phyloP scores from a whole-genome alignment of 2,888 invertebrate species.

The Acronicta psi region DNA sequence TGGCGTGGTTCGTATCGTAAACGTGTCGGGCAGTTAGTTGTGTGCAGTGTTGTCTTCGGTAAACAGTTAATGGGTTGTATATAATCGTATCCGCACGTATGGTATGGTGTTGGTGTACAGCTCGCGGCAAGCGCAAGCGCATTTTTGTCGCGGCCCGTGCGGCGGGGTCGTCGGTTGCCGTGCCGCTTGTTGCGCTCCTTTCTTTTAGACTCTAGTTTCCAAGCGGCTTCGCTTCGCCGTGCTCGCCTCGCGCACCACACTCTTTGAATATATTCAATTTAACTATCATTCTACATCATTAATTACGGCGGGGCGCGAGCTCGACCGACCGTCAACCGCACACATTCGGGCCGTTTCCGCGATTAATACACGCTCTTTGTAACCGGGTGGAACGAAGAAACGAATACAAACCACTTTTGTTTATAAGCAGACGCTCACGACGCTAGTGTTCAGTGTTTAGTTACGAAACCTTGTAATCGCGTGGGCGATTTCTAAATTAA shows the following conservation, averaged over 20 bases:
- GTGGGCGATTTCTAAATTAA: conserved; percentile 82
- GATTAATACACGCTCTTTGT: conserved; percentile 68
- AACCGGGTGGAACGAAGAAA: conserved; percentile 61
- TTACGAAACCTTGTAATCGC: conserved; percentile 80
- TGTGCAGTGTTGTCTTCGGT: conserved; percentile 29
- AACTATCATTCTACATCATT: conserved; percentile 34
- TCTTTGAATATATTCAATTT: conserved; percentile 49
- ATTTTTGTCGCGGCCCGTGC: conserved; percentile 62
- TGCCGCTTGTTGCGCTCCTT: conserved; percentile 67
- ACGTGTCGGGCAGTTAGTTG: conserved; percentile 8
- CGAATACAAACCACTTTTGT: conserved; percentile 72
- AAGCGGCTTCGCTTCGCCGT: conserved; percentile 68
- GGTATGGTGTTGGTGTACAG: conserved; percentile 44
- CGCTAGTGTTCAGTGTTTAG: conserved; percentile 72
- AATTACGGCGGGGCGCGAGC: conserved; percentile 51
- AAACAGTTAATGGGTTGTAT: conserved; percentile 58
- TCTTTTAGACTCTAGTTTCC: conserved; percentile 75
- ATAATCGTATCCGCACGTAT: conserved; percentile 59
- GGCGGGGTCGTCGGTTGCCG: conserved; percentile 66
- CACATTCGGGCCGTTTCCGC: conserved; percentile 59
- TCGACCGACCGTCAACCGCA: conserved; percentile 56
- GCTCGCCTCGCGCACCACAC: conserved; percentile 66
- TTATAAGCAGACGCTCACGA: conserved; percentile 76
- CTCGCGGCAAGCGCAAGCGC: conserved; percentile 49
- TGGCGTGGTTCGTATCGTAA: conserved; percentile 8